Evolutionary conservation across 2,113 vertebrate genomes (phyloP), one percentile per base, ranked within the genome.

Genomic region (Cryptotis parvus): DNA sequence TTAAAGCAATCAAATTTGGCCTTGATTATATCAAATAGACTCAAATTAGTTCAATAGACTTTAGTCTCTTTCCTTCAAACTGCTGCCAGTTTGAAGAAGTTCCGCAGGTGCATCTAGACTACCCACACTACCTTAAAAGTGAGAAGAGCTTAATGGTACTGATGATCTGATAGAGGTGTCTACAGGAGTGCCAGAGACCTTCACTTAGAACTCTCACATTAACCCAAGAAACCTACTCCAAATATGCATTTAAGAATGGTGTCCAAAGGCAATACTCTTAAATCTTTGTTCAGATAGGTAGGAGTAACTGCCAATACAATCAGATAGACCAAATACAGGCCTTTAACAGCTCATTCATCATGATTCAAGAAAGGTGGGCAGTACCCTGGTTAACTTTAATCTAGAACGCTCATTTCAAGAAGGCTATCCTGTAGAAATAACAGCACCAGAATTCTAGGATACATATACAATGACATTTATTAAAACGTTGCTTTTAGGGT

Each of bases 341-440:
- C 33, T 43, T 20, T 22, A 76, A 83, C 41, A 91, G 79, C 24
- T 74, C 22, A 76, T 4, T 77, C 43, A 31, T 58, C 55, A 63
- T 27, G 26, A 73, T 66, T 77, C 52, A 72, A 27, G 20, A 31
- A 29, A 70, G 27, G 27, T 29, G 55, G 6, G 55, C 27, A n/a
- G 55, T 58, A 58, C 35, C 58, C 8, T 52, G n/a, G 74, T 65
- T 76, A 82, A 1, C 24, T 77, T 52, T 41, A 1, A 41, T 70
- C 41, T 72, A 65, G 33, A 31, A 76, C 83, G 26, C 15, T 14
- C 6, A 78, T 29, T 52, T 70, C 12, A 24, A 61, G 12, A 61
- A 58, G 41, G 55, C n/a, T 41, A 84, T 55, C 11, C n/a, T 39
- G 26, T 27, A 90, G 33, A 77, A 91, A 87, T 39, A 81, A 70